Evolutionary conservation across 2,797 vertebrate genomes (phyloP), one percentile per base, ranked within the genome.

Genomic region (Oophaga sylvatica): DNA sequence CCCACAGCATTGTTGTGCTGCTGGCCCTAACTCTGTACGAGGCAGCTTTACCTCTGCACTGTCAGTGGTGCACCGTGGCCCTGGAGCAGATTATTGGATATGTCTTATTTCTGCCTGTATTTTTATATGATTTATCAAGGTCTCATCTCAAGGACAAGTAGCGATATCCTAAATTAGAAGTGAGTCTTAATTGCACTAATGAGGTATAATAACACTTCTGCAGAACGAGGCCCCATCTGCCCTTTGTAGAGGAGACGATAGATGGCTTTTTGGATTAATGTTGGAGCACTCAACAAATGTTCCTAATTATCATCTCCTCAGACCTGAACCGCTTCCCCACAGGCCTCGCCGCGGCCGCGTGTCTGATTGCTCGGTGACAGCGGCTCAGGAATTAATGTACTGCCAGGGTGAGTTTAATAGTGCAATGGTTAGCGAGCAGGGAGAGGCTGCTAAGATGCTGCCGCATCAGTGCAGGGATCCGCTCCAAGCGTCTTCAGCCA

Each of bases 401-500:
- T 62, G 29, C 71, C 80, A 17, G 80, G 45, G 35, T 82, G 83
- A 81, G 53, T 45, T 26, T 88, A 85, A 77, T 85, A 29, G 73
- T 71, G 82, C 88, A 62, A 62, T 86, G 63, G 78, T 65, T 65
- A 80, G 71, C 60, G 57, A 68, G 79, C 62, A 53, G 76, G 57
- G 65, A 80, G 22, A 57, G n/a, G 31, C 31, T 48, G 79, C 70
- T 77, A 19, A 62, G 87, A 35, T 62, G 62, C 84, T 3, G 82
- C 65, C 41, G 53, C 81, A 80, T 63, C 68, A 22, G 31, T 12
- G 17, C 56, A 48, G 78, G 84, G 80, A 86, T 78, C 80, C 16
- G 80, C 81, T 86, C 84, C 80, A 88, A 85, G 31, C 22, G 19
- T 65, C 31, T 86, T 89, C 85, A 86, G 79, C 83, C 71, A 82